Conservation (phyloP, 2,797 vertebrate genomes). For the Semaprochilodus insignis region DNA sequence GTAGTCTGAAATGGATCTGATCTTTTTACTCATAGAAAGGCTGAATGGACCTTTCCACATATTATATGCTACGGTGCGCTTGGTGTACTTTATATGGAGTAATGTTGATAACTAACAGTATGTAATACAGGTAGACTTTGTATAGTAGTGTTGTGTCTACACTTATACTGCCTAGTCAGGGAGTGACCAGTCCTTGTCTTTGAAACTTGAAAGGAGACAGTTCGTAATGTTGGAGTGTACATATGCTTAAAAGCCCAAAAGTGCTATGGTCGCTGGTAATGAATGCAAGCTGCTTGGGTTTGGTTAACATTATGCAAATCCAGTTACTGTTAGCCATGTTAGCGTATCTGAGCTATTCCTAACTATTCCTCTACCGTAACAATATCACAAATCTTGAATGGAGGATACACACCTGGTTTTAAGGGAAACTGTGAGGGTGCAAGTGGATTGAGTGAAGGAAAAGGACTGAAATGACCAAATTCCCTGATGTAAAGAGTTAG, state of each 20-base stretch:
- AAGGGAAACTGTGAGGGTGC: background rate
- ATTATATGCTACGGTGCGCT: conserved; percentile 51
- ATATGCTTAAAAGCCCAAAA: background rate
- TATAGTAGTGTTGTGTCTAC: conserved; percentile 64
- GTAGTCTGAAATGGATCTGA: background rate
- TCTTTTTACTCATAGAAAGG: conserved; percentile 35
- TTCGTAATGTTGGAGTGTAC: background rate
- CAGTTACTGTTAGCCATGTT: background rate
- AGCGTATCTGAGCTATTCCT: conserved; percentile 20
- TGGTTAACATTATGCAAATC: conserved; percentile 20
- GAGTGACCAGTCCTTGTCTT: conserved; percentile 32
- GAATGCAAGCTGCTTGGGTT: background rate
- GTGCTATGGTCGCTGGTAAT: background rate
- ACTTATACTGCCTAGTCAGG: conserved; percentile 38
- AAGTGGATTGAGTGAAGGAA: background rate
- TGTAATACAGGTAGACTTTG: conserved; percentile 68
- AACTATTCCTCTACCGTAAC: background rate
- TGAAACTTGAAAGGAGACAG: background rate
- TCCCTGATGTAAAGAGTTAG: conserved; percentile 12
- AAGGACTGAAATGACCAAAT: background rate
- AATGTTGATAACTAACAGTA: conserved; percentile 71
- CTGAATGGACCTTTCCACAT: conserved; percentile 5
- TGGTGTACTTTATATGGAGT: conserved; percentile 76
- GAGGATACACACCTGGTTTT: background rate
- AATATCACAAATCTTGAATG: conserved; percentile 23